Conservation (phyloP, 1,140 invertebrate genomes). For the Metaphire vulgaris region DNA sequence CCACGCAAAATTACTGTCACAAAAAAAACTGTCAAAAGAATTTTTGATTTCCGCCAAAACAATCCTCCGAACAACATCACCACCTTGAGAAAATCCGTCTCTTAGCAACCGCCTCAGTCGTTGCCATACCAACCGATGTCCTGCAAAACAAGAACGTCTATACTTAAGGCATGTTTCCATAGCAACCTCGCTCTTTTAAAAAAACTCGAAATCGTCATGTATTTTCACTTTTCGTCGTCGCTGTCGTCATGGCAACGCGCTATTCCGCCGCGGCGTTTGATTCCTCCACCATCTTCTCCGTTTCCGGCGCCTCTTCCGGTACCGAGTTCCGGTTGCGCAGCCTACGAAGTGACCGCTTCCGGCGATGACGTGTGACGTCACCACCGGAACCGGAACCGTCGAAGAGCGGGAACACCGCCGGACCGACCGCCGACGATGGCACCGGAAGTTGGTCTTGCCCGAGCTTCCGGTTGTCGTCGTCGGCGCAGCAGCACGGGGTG, state of each 20-base stretch:
- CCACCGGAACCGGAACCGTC: not conserved
- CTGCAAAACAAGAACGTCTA: not conserved
- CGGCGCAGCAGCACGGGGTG: not conserved
- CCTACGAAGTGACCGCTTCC: not conserved
- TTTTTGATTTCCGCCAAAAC: no score
- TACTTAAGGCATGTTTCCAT: not conserved
- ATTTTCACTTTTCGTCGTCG: not conserved
- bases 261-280: not conserved
- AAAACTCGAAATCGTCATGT: not conserved
- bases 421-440: not conserved
- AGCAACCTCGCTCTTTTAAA: not conserved
- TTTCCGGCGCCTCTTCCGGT: conserved; percentile 1
- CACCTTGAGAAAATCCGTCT: no score
- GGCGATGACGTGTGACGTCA: not conserved
- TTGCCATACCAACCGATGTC: not conserved
- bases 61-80: no score
- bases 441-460: not conserved
- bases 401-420: not conserved
- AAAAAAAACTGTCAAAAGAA: no score
- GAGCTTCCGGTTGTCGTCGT: not conserved
- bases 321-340: conserved; percentile 13
- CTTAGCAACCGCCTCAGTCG: no score
- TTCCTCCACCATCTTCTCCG: not conserved
- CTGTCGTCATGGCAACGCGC: not conserved
- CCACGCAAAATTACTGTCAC: no score